Evolutionary conservation across 2,113 vertebrate genomes (phyloP), one percentile per base, ranked within the genome.

Genomic region (Odocoileus hemionus): DNA sequence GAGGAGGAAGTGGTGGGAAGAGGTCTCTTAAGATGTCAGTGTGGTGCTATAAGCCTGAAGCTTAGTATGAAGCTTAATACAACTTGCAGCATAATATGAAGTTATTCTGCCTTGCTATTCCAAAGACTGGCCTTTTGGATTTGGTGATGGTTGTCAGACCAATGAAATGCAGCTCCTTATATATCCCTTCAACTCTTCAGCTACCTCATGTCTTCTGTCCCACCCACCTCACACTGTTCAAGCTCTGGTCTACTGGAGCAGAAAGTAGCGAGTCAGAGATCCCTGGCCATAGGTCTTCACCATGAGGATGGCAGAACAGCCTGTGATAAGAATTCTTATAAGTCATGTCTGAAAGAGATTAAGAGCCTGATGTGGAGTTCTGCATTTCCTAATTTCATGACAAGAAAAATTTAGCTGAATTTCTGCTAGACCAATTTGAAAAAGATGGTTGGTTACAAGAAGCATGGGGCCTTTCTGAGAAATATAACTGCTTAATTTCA

Each of bases 331-430:
- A 95, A 52, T 67, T 83, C 79, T 54, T 86, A 3, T 82, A 96
- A 97, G 95, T 78, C 58, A 36, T 87, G 78, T 85, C 60, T 57
- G 74, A 92, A 96, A 13, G 93, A 91, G 91, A 82, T 54, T 70
- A 78, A 92, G 88, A 96, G 43, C 23, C 17, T 33, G 26, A 84
- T 61, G 28, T 90, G 23, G 54, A 61, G 43, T 92, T 97, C 79
- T 85, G 57, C 39, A 79, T 94, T 98, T 96, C 70, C 91, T 80
- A 85, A 86, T 89, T n/a, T 61, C n/a, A 78, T 70, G 76, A 79
- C 79, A 97, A 95, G 94, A 94, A 89, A 64, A 94, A 95, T 86
- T 96, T 86, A 93, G 87, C 82, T 94, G n/a, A 92, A 88, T 97
- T 97, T 98, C 82, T 93, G 60, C 74, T 94, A 94, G 78, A 70